These are phyloP conservation scores for Zeus faber DNA, from an alignment of 2,113 vertebrate species.

Conservation along the genomic window DNA sequence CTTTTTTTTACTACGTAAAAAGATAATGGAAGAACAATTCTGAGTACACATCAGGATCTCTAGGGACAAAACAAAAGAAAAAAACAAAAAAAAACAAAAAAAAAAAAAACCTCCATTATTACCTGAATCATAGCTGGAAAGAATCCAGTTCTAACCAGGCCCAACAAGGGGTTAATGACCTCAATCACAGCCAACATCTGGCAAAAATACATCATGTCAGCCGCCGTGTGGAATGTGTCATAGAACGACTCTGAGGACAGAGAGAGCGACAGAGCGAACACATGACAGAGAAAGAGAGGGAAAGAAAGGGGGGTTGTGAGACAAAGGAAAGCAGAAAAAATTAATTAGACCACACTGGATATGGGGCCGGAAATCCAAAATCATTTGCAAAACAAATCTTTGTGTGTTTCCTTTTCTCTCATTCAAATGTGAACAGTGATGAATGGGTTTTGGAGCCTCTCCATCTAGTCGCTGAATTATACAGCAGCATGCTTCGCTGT, in stretches of 20 bases:
- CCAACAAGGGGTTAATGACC: constrained; percentile 84
- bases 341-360: constrained; percentile 11
- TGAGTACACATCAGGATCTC: too few relatives aligned
- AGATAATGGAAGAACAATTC: too few relatives aligned
- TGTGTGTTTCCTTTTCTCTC: constrained; percentile 26
- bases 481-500: too few relatives aligned
- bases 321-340: constrained; percentile 16
- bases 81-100: too few relatives aligned
- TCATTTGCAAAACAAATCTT: constrained; percentile 62
- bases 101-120: background rate
- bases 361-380: constrained; percentile 13
- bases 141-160: constrained; percentile 81
- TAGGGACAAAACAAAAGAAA: too few relatives aligned
- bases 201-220: constrained; percentile 94
- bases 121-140: constrained; percentile 87
- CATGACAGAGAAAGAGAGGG: background rate
- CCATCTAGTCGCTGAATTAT: too few relatives aligned
- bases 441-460: too few relatives aligned
- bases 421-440: constrained; percentile 41
- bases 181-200: constrained; percentile 88
- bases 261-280: background rate
- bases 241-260: constrained; percentile 84
- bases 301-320: background rate
- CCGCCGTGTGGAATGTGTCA: constrained; percentile 86
- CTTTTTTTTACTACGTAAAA: too few relatives aligned